Conservation (phyloP, 2,113 vertebrate species). For the Oceanites oceanicus region DNA sequence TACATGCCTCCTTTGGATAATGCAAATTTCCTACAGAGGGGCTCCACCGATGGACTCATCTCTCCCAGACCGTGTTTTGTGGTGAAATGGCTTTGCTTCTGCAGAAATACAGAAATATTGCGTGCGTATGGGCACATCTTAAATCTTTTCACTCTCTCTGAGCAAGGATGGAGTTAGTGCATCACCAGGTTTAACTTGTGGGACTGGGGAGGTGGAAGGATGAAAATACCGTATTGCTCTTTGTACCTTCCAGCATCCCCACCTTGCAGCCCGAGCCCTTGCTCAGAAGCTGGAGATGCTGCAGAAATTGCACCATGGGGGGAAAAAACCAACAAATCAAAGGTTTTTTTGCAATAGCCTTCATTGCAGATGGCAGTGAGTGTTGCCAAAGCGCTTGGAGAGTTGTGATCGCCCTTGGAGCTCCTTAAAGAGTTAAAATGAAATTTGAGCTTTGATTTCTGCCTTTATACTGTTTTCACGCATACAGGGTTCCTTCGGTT, state of each 20-base stretch:
- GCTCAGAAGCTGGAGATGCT: background rate
- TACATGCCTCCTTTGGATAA: accelerated
- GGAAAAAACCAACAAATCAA: background rate
- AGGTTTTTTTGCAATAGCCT: background rate
- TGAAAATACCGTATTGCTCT: accelerated
- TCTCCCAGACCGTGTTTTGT: accelerated
- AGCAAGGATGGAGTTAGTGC: background rate
- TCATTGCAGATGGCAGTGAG: background rate
- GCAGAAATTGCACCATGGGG: background rate
- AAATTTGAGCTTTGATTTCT: background rate
- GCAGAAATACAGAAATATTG: background rate
- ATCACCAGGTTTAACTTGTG: background rate
- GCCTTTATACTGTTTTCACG: accelerated
- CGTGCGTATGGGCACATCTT: accelerated
- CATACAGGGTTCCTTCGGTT: accelerated
- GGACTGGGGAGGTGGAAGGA: too few species aligned
- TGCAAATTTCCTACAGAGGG: accelerated
- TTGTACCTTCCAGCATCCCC: background rate
- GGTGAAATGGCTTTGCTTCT: background rate
- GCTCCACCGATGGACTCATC: accelerated
- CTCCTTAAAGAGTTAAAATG: background rate
- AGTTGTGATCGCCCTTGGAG: accelerated
- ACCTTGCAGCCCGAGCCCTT: too few species aligned
- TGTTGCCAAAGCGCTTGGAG: background rate
- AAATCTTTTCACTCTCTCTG: background rate